Percentiles rank a stretch among this genome's conserved stretches.
phyloP scores from a whole-genome alignment of 2,888 invertebrate species.

The Steinernema hermaphroditum region DNA sequence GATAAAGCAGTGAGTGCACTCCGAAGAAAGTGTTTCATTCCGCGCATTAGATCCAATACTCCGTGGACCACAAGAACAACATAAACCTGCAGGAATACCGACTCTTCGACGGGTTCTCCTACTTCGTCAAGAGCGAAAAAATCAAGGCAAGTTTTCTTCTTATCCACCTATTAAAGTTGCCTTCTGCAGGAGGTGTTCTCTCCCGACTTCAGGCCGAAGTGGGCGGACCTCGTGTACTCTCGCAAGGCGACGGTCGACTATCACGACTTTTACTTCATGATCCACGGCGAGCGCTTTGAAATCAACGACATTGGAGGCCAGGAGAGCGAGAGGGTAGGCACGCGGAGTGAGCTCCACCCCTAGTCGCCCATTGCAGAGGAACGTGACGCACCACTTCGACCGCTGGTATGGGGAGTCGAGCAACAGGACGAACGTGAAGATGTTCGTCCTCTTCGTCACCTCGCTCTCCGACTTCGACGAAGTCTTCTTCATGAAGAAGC shows the following conservation, averaged over 20 bases:
- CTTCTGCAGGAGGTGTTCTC: constrained; percentile 40
- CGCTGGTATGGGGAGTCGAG: constrained; percentile 15
- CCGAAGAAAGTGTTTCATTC: background rate
- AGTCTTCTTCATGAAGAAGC: constrained; percentile 19
- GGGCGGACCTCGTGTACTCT: constrained; percentile 54
- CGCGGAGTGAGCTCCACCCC: background rate
- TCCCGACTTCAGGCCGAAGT: constrained; percentile 36
- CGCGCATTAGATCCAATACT: constrained; percentile 44
- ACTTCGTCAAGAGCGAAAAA: constrained; percentile 40
- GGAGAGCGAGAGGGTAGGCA: constrained; percentile 49
- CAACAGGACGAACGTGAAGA: constrained; percentile 31
- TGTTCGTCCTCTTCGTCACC: constrained; percentile 60
- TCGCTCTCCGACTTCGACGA: constrained; percentile 60
- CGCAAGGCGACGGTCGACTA: constrained; percentile 60
- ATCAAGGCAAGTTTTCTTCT: constrained; percentile 34
- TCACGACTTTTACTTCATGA: constrained; percentile 55
- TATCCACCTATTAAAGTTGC: background rate
- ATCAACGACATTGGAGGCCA: constrained; percentile 64
- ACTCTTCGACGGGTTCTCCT: constrained; percentile 43
- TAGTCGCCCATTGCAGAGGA: too few relatives aligned
- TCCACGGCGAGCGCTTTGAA: constrained; percentile 51
- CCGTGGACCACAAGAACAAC: constrained; percentile 33
- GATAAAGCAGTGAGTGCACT: background rate
- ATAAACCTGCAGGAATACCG: constrained; percentile 32
- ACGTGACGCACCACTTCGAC: constrained; percentile 12